Conservation (phyloP, 2,888 invertebrate genomes). For the Tridacna crocea region DNA sequence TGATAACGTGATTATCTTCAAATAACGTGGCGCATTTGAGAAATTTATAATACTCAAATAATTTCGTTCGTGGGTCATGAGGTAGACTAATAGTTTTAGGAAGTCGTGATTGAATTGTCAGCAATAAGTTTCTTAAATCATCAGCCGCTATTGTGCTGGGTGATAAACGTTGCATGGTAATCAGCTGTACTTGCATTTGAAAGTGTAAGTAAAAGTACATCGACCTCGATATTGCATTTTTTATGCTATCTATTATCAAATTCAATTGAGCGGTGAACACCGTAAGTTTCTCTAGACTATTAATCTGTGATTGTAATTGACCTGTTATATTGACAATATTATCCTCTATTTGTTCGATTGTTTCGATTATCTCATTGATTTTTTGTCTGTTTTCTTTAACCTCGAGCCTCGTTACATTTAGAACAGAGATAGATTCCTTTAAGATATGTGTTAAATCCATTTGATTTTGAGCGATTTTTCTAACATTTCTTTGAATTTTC, state of each 20-base stretch:
- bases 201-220: slow-evolving; percentile 18
- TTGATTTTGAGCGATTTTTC: slow-evolving; percentile 7
- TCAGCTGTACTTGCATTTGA: slow-evolving; percentile 15
- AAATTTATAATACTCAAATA: background rate
- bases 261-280: background rate
- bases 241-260: background rate
- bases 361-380: slow-evolving; percentile 7
- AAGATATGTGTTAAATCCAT: background rate
- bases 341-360: background rate
- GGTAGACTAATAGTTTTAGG: slow-evolving; percentile 3
- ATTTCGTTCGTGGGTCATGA: background rate
- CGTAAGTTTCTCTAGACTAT: background rate
- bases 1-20: slow-evolving; percentile 6
- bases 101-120: background rate
- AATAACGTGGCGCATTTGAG: background rate
- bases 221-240: slow-evolving; percentile 1
- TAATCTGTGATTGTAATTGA: background rate
- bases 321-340: slow-evolving; percentile 4
- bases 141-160: slow-evolving; percentile 4
- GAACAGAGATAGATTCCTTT: background rate
- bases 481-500: slow-evolving; percentile 6
- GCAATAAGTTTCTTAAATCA: background rate
- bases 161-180: too few relatives aligned
- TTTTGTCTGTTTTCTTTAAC: slow-evolving; percentile 11
- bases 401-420: slow-evolving; percentile 4